These are phyloP conservation scores for Antennarius maculatus DNA, from an alignment of 2,797 vertebrate species.

Conservation along the genomic window DNA sequence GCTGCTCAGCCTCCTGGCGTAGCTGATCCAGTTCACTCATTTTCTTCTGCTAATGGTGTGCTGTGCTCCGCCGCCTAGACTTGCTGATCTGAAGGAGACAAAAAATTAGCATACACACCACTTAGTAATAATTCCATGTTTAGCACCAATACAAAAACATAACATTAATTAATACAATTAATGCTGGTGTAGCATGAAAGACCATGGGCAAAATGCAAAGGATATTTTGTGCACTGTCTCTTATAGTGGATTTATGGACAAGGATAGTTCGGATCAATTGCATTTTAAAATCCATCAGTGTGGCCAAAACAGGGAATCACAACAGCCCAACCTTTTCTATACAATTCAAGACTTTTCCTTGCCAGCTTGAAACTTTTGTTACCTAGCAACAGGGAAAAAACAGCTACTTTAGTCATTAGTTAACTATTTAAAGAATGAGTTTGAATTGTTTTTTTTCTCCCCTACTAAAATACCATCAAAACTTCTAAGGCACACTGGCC, in stretches of 20 bases:
- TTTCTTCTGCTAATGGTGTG: conserved; percentile 90
- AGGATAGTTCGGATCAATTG: conserved; percentile 7
- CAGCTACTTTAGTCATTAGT: conserved; percentile 73
- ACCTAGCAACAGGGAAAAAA: conserved; percentile 80
- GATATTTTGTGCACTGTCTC: not conserved
- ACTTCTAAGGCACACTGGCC: conserved; percentile 40
- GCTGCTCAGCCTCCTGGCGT: conserved; percentile 97
- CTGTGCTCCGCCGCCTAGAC: conserved; percentile 87
- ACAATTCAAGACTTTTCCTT: conserved; percentile 64
- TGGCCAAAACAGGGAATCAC: conserved; percentile 49
- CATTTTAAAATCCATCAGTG: conserved; percentile 22
- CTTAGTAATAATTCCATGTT: conserved; percentile 4
- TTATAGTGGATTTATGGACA: conserved; percentile 7
- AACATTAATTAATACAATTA: too few relatives aligned
- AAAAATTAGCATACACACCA: conserved; percentile 22
- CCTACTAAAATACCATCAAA: conserved; percentile 38
- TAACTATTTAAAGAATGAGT: conserved; percentile 63
- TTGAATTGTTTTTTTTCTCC: conserved; percentile 47
- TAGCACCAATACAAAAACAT: not conserved
- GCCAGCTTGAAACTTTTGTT: conserved; percentile 71
- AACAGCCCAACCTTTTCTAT: conserved; percentile 49
- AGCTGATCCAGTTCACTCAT: conserved; percentile 99
- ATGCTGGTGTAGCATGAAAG: not conserved
- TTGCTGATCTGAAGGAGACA: conserved; percentile 83
- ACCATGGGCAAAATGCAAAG: not conserved